These are phyloP conservation scores for Eupleurogrammus muticus DNA, from an alignment of 2,797 vertebrate species.

Conservation along the genomic window DNA sequence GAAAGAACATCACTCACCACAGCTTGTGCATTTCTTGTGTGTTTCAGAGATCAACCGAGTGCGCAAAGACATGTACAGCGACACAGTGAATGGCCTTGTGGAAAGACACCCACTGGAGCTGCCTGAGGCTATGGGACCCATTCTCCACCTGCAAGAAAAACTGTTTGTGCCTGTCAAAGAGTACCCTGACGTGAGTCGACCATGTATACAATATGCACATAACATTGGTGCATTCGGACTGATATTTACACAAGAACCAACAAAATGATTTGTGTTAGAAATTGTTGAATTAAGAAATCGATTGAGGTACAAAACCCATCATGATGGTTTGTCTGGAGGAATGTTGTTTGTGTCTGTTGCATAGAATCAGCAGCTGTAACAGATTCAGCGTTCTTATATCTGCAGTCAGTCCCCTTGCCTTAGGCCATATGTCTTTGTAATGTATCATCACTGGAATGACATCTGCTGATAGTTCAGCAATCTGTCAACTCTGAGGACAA, in stretches of 20 bases:
- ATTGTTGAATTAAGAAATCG: background rate
- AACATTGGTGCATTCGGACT: background rate
- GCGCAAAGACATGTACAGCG: constrained; percentile 89
- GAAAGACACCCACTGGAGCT: constrained; percentile 87
- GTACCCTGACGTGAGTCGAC: constrained; percentile 86
- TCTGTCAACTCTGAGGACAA: constrained; percentile 17
- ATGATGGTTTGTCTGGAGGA: background rate
- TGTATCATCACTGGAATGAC: constrained; percentile 33
- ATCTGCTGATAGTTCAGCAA: constrained; percentile 30
- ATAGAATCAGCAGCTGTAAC: background rate
- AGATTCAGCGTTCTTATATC: background rate
- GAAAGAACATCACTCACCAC: constrained; percentile 28
- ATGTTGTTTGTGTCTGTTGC: background rate
- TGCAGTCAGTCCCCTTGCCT: constrained; percentile 14
- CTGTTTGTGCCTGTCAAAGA: constrained; percentile 90
- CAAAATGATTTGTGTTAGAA: background rate
- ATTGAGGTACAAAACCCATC: background rate
- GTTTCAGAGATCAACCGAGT: constrained; percentile 90
- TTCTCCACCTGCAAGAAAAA: constrained; percentile 89
- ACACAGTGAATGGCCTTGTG: constrained; percentile 87
- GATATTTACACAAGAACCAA: background rate
- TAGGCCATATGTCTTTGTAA: constrained; percentile 23
- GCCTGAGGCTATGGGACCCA: constrained; percentile 84
- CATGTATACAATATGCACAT: background rate
- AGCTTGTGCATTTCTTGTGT: constrained; percentile 39